Evolutionary conservation across 2,797 vertebrate species (phyloP).

Genomic region (Novumbra hubbsi): DNA sequence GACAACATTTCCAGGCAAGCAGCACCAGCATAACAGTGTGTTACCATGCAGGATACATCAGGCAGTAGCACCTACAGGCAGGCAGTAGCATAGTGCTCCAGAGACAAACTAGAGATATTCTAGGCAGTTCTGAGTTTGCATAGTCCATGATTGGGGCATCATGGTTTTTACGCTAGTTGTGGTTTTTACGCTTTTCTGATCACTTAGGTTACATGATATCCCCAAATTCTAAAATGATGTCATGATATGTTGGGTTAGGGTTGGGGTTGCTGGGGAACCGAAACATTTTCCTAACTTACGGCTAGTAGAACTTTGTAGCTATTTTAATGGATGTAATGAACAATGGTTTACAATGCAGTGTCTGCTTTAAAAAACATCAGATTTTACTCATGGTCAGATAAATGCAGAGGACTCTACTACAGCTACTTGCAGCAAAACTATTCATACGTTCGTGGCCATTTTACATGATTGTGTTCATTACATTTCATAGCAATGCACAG

Average conservation of each 20-base stretch:
- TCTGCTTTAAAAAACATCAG: conserved; percentile 31
- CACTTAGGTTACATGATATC: not conserved
- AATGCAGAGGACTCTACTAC: conserved; percentile 11
- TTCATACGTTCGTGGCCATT: not conserved
- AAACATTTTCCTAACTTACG: not conserved
- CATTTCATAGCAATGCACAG: not conserved
- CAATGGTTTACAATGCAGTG: conserved; percentile 10
- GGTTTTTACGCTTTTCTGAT: not conserved
- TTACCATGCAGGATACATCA: conserved; percentile 42
- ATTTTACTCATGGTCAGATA: conserved; percentile 43
- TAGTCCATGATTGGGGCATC: not conserved
- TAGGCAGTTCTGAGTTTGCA: too few species aligned
- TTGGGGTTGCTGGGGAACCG: not conserved
- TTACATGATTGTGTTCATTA: not conserved
- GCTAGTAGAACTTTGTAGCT: not conserved
- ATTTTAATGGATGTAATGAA: conserved; percentile 18
- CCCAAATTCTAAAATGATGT: not conserved
- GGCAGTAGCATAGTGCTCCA: conserved; percentile 19
- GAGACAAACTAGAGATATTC: not conserved
- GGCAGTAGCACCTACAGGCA: conserved; percentile 37
- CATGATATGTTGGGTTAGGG: not conserved
- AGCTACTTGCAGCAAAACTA: conserved; percentile 2
- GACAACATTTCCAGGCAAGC: conserved; percentile 24
- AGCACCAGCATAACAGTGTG: conserved; percentile 55
- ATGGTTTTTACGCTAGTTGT: not conserved